Evolutionary conservation across 2,113 vertebrate species (phyloP), one percentile per base, ranked within the genome.

Genomic region (Clarias macrocephalus): DNA sequence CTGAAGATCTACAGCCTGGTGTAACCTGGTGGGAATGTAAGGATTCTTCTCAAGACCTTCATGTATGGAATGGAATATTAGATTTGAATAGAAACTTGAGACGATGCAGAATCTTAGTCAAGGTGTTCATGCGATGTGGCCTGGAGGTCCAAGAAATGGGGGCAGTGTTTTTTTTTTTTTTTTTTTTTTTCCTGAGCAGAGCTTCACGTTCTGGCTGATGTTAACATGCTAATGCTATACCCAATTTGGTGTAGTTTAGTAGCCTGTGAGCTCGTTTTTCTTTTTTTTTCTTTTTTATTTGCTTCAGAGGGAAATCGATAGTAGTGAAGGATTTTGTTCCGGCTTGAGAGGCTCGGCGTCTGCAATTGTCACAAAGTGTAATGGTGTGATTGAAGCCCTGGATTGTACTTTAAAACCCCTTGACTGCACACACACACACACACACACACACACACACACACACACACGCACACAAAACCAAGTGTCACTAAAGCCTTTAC

Each of bases 401-500:
- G 25, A 62, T 86, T 82, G 62, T 82, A 73, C 85, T 77, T 79
- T 8, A 70, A 77, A 85, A 83, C 76, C 54, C 54, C 48, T 77
- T 28, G 25, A 56, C 48, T 28, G n/a, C 75, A 54, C 66, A 82
- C 83, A 85, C n/a, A 88, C 54, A 80, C 70, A 82, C 57, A 76
- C 21, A 65, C 5, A 83, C 65, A 83, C 66, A 37, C 68, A 72
- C 75, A 88, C 82, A 84, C 33, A 88, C 62, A 83, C 66, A 82
- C 66, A 75, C 3, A 56, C 66, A 82, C 66, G 65, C 3, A 56
- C 1, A 83, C 56, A 23, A 7, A 48, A 48, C 7, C 30, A 75
- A 25, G 33, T 68, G 23, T 68, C 65, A 56, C 25, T 68, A 56
- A 28, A 42, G 52, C 13, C 21, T 60, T 76, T 76, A 77, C 72